Conservation (phyloP, 2,113 vertebrate genomes). For the Lepus europaeus region DNA sequence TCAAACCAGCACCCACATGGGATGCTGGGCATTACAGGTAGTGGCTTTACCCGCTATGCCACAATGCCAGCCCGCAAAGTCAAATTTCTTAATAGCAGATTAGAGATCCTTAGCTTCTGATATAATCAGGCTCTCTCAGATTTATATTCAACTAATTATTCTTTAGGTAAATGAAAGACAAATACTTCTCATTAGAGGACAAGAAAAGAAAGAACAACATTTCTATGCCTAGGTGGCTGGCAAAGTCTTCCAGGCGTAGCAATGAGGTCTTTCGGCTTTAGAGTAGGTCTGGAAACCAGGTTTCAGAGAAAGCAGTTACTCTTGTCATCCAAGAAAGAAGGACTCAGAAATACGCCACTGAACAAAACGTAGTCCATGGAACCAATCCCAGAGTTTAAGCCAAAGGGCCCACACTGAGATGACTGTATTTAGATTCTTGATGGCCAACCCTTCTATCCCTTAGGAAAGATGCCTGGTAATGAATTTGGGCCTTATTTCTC, state of each 20-base stretch:
- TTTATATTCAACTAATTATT: conserved; percentile 13
- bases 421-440: neutral
- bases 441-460: neutral
- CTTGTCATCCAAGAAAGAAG: neutral
- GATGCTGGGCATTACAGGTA: too few relatives aligned
- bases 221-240: neutral
- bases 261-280: neutral
- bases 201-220: neutral
- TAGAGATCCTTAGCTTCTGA: neutral
- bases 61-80: too few relatives aligned
- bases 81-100: conserved; percentile 21
- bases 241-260: too few relatives aligned
- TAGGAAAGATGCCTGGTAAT: neutral
- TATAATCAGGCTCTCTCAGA: neutral
- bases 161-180: neutral
- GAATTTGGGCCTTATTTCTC: conserved; percentile 26
- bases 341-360: neutral
- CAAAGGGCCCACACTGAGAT: neutral
- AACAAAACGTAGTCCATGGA: neutral
- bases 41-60: too few relatives aligned
- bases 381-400: neutral
- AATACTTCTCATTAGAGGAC: conserved; percentile 7
- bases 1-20: too few relatives aligned
- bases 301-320: neutral
- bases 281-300: neutral